Base-by-base conservation (phyloP, 2,888 invertebrate genomes). In the Rhodophaea formosa region DNA sequence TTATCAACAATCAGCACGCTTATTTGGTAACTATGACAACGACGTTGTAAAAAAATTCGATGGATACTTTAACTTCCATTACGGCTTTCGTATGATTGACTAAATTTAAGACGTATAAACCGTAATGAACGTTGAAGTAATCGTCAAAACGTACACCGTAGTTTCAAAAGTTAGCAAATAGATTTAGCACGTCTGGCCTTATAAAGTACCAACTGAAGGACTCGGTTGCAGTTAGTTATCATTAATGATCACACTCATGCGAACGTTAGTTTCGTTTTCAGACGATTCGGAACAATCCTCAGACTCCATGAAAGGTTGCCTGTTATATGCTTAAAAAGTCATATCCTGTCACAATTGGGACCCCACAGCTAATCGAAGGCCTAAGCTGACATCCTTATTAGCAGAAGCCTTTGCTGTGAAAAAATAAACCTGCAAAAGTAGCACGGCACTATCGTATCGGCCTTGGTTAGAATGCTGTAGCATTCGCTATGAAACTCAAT, bases 181-280 rank as follows among this genome's bases (percentile, higher is more conserved):
- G n/a, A n/a, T n/a, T n/a, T n/a, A n/a, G n/a, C n/a, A n/a, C n/a
- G 23, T 23, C 23, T 23, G 23, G 23, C 5, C 23, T 23, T 23
- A 23, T 2, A 23, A 23, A 5, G 23, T 23, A 52, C 62, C 62
- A 66, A 32, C 32, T 7, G 30, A 32, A 51, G 51, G 70, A 72
- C 71, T 71, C 77, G 60, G 52, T 23, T 23, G 23, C 23, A 23
- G 23, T 54, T 58, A 79, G 78, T 72, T 77, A 71, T 42, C 39
- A 80, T 87, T 87, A 87, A 82, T 79, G 67, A 43, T 70, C 76
- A 85, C 80, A 77, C 75, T 66, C 83, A 84, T 87, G 88, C 88
- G 77, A 72, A 71, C 72, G 72, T 79, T 74, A 81, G 72, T 74
- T 60, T 64, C 60, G 54, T 58, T 53, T 57, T 51, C 42, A 49